Evolutionary conservation across 2,888 invertebrate species (phyloP).

Genomic region (Harpalus rubripes): DNA sequence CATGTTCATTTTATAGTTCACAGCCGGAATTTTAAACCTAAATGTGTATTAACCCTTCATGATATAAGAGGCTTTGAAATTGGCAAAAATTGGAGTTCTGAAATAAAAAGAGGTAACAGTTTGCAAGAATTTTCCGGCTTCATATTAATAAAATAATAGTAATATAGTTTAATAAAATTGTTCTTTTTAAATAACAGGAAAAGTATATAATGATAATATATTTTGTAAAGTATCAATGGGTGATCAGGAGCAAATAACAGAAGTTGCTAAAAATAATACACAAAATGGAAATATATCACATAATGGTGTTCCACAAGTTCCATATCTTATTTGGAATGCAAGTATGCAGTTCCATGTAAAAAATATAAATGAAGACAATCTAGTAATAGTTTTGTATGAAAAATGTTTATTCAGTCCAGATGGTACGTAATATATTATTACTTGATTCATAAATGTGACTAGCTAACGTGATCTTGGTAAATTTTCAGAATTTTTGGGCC

Average conservation of each 20-base stretch:
- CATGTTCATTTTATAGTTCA: conserved; percentile 77
- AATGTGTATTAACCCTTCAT: not conserved
- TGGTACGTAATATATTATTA: conserved; percentile 78
- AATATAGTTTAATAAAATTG: conserved; percentile 15
- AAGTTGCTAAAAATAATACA: conserved; percentile 78
- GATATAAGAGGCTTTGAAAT: conserved; percentile 73
- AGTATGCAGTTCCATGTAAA: conserved; percentile 88
- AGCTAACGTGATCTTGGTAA: not conserved
- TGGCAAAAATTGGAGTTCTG: conserved; percentile 65
- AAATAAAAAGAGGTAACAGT: conserved; percentile 54
- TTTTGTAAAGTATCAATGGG: conserved; percentile 88
- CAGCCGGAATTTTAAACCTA: conserved; percentile 12
- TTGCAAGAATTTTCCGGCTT: not conserved
- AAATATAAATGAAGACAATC: conserved; percentile 83
- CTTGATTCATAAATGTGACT: too few relatives aligned
- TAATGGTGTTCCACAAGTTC: conserved; percentile 74
- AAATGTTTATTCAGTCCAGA: conserved; percentile 86
- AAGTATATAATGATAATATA: conserved; percentile 81
- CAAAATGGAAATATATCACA: conserved; percentile 74
- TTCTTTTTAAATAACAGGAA: conserved; percentile 76
- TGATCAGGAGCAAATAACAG: conserved; percentile 85
- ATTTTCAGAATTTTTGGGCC: conserved; percentile 83
- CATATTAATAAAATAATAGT: not conserved
- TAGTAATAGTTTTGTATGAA: conserved; percentile 85
- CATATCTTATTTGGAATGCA: conserved; percentile 84